Percentiles rank a stretch among this genome's conserved stretches.
Conservation (phyloP, 2,888 invertebrate genomes). For the Chesias legatella region DNA sequence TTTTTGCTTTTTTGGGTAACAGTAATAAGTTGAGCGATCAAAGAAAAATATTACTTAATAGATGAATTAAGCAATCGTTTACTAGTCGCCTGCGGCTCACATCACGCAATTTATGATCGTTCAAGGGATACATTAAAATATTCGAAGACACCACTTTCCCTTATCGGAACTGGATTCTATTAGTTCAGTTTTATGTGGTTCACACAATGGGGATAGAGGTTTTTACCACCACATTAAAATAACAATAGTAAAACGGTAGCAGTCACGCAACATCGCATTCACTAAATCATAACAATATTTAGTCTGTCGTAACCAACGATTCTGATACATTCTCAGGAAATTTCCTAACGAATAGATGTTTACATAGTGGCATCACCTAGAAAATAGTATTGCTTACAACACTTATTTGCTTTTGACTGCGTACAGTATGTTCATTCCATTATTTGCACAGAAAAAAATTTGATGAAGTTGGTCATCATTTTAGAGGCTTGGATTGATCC, state of each 20-base stretch:
- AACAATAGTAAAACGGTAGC: constrained; percentile 40
- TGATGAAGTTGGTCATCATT: too few relatives aligned
- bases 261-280: constrained; percentile 39
- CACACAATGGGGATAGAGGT: constrained; percentile 26
- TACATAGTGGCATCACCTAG: constrained; percentile 8
- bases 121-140: constrained; percentile 41
- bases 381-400: constrained; percentile 9
- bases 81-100: constrained; percentile 38
- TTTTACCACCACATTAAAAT: constrained; percentile 31
- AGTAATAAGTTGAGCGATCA: constrained; percentile 28
- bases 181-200: constrained; percentile 17
- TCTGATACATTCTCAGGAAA: constrained; percentile 11
- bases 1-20: constrained; percentile 31
- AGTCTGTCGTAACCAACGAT: constrained; percentile 11
- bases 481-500: too few relatives aligned
- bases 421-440: too few relatives aligned
- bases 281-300: constrained; percentile 20
- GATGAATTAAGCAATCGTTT: constrained; percentile 39
- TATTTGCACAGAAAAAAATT: too few relatives aligned
- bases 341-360: constrained; percentile 8
- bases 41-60: constrained; percentile 32
- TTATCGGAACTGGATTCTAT: constrained; percentile 24
- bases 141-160: constrained; percentile 38
- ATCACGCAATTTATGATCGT: constrained; percentile 42
- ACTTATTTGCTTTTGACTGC: constrained; percentile 3